These are phyloP conservation scores for Brachionus manjavacas DNA, from an alignment of 1,140 invertebrate genomes.

Conservation along the genomic window DNA sequence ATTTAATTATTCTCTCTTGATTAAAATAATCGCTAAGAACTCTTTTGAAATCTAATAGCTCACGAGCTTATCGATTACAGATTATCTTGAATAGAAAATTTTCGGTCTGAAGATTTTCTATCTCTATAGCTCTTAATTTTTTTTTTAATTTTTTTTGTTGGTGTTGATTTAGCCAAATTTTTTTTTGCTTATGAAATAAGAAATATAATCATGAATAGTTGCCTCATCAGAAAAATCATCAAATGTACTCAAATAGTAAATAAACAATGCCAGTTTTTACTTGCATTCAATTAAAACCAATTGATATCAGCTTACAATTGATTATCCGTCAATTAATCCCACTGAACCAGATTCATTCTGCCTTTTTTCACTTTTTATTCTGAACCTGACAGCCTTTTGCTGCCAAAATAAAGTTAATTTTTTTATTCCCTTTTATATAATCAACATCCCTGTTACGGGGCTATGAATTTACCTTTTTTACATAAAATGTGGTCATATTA, in stretches of 20 bases:
- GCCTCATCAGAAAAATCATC: not conserved
- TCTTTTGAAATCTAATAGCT: slow-evolving; percentile 22
- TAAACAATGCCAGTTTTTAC: not conserved
- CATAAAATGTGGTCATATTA: no score
- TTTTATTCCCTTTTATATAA: no score
- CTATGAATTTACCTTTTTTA: no score
- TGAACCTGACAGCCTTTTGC: no score
- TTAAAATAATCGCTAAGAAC: slow-evolving; percentile 19
- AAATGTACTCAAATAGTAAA: not conserved
- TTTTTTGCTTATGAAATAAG: not conserved
- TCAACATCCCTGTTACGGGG: no score
- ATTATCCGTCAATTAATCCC: not conserved
- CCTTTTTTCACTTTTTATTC: not conserved
- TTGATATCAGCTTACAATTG: not conserved
- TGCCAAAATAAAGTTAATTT: no score
- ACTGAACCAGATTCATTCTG: not conserved
- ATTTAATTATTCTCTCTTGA: slow-evolving; percentile 6
- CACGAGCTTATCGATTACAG: not conserved
- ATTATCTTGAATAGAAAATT: not conserved
- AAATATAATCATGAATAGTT: not conserved
- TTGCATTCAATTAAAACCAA: not conserved
- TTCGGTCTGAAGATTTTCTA: slow-evolving; percentile 19
- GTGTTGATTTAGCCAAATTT: not conserved
- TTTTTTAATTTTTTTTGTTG: not conserved
- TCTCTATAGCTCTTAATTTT: not conserved